These are phyloP conservation scores for Gobio occitaniae DNA, from an alignment of 2,797 vertebrate genomes.

Conservation along the genomic window DNA sequence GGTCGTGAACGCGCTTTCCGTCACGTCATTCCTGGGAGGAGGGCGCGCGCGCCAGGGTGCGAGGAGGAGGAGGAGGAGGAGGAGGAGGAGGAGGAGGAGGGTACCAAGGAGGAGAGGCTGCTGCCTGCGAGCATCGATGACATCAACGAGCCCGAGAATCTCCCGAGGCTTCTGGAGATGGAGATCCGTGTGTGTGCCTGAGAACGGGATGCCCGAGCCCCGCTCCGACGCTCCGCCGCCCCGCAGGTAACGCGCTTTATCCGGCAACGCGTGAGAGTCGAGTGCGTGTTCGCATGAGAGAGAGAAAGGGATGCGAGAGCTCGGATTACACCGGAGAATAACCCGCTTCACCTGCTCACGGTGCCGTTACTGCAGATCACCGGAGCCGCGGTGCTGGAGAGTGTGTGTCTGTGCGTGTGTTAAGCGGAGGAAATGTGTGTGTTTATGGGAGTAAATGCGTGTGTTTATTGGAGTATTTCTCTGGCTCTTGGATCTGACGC, in stretches of 20 bases:
- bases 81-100: constrained; percentile 49
- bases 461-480: not conserved
- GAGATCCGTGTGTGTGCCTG: constrained; percentile 14
- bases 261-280: too few species aligned
- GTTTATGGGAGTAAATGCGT: too few species aligned
- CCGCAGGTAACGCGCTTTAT: constrained; percentile 14
- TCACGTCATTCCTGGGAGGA: constrained; percentile 48
- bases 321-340: too few species aligned
- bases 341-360: too few species aligned
- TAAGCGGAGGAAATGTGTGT: too few species aligned
- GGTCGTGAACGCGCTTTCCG: constrained; percentile 18
- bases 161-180: constrained; percentile 73
- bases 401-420: too few species aligned
- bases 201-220: constrained; percentile 12
- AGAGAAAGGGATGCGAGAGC: too few species aligned
- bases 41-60: constrained; percentile 22
- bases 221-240: too few species aligned
- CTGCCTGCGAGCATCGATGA: constrained; percentile 76
- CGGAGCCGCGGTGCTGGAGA: too few species aligned
- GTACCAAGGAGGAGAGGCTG: constrained; percentile 62
- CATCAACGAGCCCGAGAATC: constrained; percentile 73
- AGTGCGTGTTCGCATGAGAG: too few species aligned
- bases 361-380: too few species aligned
- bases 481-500: not conserved
- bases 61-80: constrained; percentile 34